phyloP scores from a whole-genome alignment of 2,888 invertebrate genomes.

The Lampropteryx suffumata region DNA sequence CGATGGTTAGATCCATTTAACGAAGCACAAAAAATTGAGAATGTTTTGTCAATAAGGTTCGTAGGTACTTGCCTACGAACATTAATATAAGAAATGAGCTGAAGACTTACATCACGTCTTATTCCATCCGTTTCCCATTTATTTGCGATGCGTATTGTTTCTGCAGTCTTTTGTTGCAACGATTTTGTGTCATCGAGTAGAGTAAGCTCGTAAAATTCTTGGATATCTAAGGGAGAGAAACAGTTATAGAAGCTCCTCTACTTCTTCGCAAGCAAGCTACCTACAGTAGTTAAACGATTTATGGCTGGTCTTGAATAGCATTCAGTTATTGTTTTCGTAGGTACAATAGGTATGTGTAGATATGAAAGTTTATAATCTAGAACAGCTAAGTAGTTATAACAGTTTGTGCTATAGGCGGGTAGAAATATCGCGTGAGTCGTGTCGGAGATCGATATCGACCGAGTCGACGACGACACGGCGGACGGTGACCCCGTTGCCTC shows the following conservation, averaged over 20 bases:
- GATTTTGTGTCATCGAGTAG: slow-evolving; percentile 97
- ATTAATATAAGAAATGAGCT: not conserved
- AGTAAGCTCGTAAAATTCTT: slow-evolving; percentile 99
- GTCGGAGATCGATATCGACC: slow-evolving; percentile 60
- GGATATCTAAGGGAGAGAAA: slow-evolving; percentile 88
- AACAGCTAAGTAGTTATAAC: slow-evolving; percentile 43
- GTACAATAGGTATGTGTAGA: slow-evolving; percentile 4
- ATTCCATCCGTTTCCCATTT: slow-evolving; percentile 91
- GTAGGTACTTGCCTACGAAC: not conserved
- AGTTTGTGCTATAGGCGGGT: slow-evolving; percentile 43
- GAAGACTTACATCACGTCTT: slow-evolving; percentile 67
- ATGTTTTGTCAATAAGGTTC: too few relatives aligned
- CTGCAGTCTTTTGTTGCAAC: slow-evolving; percentile 97
- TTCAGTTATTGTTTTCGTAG: slow-evolving; percentile 2
- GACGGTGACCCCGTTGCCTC: slow-evolving; percentile 52
- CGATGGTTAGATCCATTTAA: not conserved
- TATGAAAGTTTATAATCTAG: slow-evolving; percentile 35
- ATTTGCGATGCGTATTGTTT: slow-evolving; percentile 96
- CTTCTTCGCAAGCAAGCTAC: too few relatives aligned
- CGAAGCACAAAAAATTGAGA: not conserved
- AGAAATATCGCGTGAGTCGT: slow-evolving; percentile 57
- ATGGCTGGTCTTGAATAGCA: too few relatives aligned
- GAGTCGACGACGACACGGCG: slow-evolving; percentile 32
- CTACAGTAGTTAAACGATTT: too few relatives aligned
- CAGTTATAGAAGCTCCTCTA: too few relatives aligned